A percentile compares a stretch with the other conserved stretches of the same genome.
phyloP scores from a whole-genome alignment of 2,888 invertebrate genomes.

The Neoaliturus tenellus region DNA sequence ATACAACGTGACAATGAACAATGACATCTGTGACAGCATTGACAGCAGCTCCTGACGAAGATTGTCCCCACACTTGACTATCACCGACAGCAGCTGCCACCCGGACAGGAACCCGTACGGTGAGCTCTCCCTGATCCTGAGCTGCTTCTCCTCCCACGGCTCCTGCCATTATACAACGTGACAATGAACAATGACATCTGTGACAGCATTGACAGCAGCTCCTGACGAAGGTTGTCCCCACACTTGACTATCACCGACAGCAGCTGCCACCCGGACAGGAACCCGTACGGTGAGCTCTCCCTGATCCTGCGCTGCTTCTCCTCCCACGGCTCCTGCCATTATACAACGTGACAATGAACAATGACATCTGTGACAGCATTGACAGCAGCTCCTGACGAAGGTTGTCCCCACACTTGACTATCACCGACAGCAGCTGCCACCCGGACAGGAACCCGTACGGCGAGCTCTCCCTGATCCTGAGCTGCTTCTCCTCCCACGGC shows the following conservation, averaged over 20 bases:
- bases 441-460: constrained; percentile 95
- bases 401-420: constrained; percentile 99
- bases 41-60: too few relatives aligned
- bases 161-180: constrained; percentile 85
- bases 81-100: constrained; percentile 96
- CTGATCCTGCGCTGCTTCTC: constrained; percentile 88
- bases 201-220: too few relatives aligned
- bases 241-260: constrained; percentile 98
- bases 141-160: constrained; percentile 89
- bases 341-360: constrained; percentile 94
- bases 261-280: constrained; percentile 92
- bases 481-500: constrained; percentile 89
- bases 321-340: constrained; percentile 86
- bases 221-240: constrained; percentile 98
- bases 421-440: constrained; percentile 96
- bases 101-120: constrained; percentile 95
- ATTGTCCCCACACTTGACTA: constrained; percentile 99
- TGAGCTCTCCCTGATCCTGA: constrained; percentile 89
- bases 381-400: constrained; percentile 96
- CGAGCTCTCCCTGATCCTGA: constrained; percentile 89
- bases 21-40: too few relatives aligned
- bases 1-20: constrained; percentile 94
- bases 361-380: too few relatives aligned
- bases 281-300: constrained; percentile 96
- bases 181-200: too few relatives aligned